A percentile compares a stretch with the other conserved stretches of the same genome.
phyloP scores from a whole-genome alignment of 2,797 vertebrate genomes.

The Myotis findleyi region DNA sequence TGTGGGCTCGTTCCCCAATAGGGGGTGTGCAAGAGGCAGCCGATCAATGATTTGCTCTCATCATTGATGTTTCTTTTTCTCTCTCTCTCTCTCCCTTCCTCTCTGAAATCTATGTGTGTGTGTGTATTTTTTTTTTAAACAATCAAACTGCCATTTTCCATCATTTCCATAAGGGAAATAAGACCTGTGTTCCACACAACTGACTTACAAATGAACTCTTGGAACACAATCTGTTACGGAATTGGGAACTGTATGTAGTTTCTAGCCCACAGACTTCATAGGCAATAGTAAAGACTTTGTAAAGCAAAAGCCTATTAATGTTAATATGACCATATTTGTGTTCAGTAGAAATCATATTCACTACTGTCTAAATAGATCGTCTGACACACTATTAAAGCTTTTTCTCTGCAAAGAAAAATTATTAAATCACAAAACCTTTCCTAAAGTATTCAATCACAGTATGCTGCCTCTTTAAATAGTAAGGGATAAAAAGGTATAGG shows the following conservation, averaged over 20 bases:
- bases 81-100: too few species aligned
- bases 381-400: conserved; percentile 11
- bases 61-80: too few species aligned
- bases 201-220: conserved; percentile 42
- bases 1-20: too few species aligned
- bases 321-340: not conserved
- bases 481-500: conserved; percentile 6
- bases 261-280: not conserved
- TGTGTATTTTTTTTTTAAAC: too few species aligned
- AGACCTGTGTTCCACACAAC: conserved; percentile 40
- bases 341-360: conserved; percentile 38
- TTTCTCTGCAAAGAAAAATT: conserved; percentile 42
- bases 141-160: not conserved
- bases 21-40: too few species aligned
- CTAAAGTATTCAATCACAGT: conserved; percentile 30
- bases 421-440: conserved; percentile 20
- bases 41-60: too few species aligned
- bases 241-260: not conserved
- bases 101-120: too few species aligned
- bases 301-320: conserved; percentile 15
- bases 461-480: not conserved
- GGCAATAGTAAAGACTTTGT: conserved; percentile 15
- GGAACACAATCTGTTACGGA: not conserved
- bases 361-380: not conserved
- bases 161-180: conserved; percentile 14